These are phyloP conservation scores for Linnaemya vulpina DNA, from an alignment of 2,888 invertebrate species.

Conservation along the genomic window DNA sequence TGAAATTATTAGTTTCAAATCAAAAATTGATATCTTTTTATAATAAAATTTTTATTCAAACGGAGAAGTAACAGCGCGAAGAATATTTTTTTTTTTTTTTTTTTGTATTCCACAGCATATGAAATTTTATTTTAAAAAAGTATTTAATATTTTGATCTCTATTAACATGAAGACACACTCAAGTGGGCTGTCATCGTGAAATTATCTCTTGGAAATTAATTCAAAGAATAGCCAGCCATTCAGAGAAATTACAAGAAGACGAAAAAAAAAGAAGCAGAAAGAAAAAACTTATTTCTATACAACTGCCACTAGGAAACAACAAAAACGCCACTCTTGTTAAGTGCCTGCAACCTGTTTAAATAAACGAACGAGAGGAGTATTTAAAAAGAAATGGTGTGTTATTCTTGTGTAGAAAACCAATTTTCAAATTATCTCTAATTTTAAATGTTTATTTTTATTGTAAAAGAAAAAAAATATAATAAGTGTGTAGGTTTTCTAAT, in stretches of 20 bases:
- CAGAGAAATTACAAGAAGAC: slow-evolving; percentile 16
- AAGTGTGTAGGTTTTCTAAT: slow-evolving; percentile 67
- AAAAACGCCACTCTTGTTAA: slow-evolving; percentile 38
- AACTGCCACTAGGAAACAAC: slow-evolving; percentile 44
- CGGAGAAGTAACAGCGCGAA: background rate
- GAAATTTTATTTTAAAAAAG: slow-evolving; percentile 6
- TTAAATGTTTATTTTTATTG: slow-evolving; percentile 67
- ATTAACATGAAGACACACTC: slow-evolving; percentile 46
- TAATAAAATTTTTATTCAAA: too few relatives aligned
- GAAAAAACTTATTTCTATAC: slow-evolving; percentile 28
- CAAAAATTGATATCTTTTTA: too few relatives aligned
- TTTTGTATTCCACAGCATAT: background rate
- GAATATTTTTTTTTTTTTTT: background rate
- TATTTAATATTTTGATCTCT: slow-evolving; percentile 46
- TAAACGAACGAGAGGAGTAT: too few relatives aligned
- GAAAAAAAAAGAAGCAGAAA: slow-evolving; percentile 3
- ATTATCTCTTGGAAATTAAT: slow-evolving; percentile 36
- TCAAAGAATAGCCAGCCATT: slow-evolving; percentile 47
- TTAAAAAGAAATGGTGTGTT: slow-evolving; percentile 37
- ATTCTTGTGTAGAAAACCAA: slow-evolving; percentile 63
- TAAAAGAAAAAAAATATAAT: slow-evolving; percentile 21
- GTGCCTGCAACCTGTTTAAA: slow-evolving; percentile 58
- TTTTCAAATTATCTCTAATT: slow-evolving; percentile 71
- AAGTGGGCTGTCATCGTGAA: slow-evolving; percentile 60
- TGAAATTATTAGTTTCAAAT: slow-evolving; percentile 2